A percentile compares a stretch with the other conserved stretches of the same genome.
phyloP scores from a whole-genome alignment of 2,888 invertebrate species.

The Tupiocoris notatus region DNA sequence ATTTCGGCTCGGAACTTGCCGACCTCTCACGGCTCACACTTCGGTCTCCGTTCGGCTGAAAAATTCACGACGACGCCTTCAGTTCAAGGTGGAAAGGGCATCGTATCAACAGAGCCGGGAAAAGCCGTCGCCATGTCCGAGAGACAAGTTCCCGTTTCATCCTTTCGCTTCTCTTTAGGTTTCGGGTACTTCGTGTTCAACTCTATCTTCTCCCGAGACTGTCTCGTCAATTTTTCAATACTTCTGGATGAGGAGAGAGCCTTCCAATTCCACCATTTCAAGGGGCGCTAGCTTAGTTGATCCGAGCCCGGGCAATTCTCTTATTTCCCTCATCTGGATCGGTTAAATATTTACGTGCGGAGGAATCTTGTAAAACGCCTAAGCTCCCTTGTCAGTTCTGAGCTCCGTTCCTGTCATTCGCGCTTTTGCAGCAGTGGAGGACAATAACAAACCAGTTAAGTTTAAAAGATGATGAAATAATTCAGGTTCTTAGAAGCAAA shows the following conservation, averaged over 20 bases:
- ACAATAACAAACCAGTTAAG: too few relatives aligned
- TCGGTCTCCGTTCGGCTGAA: not conserved
- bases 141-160: not conserved
- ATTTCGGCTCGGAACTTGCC: not conserved
- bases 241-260: not conserved
- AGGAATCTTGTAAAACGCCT: not conserved
- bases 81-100: not conserved
- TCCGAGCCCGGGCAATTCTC: not conserved
- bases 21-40: not conserved
- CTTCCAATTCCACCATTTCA: not conserved
- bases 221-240: not conserved
- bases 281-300: not conserved
- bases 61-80: not conserved
- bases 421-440: too few relatives aligned
- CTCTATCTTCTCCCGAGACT: not conserved
- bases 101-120: not conserved
- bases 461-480: too few relatives aligned
- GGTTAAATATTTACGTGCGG: not conserved
- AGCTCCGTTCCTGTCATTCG: not conserved
- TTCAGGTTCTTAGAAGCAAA: too few relatives aligned
- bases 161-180: too few relatives aligned
- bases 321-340: not conserved
- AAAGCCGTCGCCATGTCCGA: not conserved
- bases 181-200: too few relatives aligned
- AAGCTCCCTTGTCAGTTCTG: not conserved